phyloP scores from a whole-genome alignment of 2,113 vertebrate species.

The Cryptotis parvus region DNA sequence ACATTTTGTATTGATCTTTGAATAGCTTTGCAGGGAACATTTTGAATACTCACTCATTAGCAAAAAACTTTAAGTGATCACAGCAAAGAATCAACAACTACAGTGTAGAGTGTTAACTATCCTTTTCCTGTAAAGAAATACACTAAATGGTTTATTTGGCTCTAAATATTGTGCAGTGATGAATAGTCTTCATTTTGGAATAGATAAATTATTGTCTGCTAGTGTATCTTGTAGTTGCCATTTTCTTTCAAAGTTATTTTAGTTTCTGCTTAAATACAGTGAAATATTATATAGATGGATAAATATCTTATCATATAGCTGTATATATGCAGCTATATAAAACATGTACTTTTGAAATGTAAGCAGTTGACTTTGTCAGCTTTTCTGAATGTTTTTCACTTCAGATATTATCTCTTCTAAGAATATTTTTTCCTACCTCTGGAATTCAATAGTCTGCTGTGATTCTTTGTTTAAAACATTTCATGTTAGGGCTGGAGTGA shows the following conservation, averaged over 20 bases:
- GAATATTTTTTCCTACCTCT: conserved; percentile 31
- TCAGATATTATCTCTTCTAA: neutral
- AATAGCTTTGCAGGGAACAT: conserved; percentile 2
- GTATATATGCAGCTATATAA: too few relatives aligned
- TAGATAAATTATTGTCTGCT: conserved; percentile 53
- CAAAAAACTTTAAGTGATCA: conserved; percentile 13
- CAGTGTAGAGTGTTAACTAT: neutral
- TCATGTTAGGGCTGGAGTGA: too few relatives aligned
- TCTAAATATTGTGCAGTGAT: neutral
- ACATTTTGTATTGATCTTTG: conserved; percentile 16
- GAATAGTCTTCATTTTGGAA: neutral
- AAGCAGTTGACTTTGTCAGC: neutral
- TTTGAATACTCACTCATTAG: conserved; percentile 39
- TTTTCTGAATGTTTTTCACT: conserved; percentile 1
- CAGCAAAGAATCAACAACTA: neutral
- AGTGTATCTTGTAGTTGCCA: neutral
- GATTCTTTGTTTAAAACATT: conserved; percentile 39
- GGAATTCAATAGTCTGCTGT: neutral
- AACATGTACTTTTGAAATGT: neutral
- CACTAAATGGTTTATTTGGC: neutral
- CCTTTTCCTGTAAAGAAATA: neutral
- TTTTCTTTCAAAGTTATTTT: neutral
- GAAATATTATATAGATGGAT: neutral
- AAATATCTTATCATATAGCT: too few relatives aligned
- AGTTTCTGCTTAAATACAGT: neutral